phyloP scores from a whole-genome alignment of 2,797 vertebrate species.

The Arvicola amphibius region DNA sequence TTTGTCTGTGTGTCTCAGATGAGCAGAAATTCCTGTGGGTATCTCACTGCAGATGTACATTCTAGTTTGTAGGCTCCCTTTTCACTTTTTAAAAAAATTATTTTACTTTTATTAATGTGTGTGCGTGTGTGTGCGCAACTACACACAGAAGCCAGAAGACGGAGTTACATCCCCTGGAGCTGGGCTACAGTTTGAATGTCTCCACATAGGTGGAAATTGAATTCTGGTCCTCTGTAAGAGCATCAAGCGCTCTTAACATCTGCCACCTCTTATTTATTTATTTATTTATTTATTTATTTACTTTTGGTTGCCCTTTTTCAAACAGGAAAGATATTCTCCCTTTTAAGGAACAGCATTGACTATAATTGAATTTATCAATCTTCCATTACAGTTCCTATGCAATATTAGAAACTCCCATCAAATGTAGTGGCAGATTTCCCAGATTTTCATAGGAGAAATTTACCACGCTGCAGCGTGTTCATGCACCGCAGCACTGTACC shows the following conservation, averaged over 20 bases:
- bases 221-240: neutral
- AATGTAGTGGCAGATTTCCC: neutral
- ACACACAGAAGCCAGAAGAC: neutral
- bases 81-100: neutral
- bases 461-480: neutral
- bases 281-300: neutral
- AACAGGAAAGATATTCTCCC: neutral
- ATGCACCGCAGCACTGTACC: accelerated
- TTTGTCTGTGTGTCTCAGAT: neutral
- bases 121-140: neutral
- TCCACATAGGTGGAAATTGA: neutral
- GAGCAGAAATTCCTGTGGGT: neutral
- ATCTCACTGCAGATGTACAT: neutral
- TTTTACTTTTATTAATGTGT: neutral
- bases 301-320: neutral
- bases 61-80: neutral
- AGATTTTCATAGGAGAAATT: neutral
- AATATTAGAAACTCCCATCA: neutral
- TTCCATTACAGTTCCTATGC: neutral
- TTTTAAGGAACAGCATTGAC: neutral
- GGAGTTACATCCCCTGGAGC: too few species aligned
- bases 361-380: neutral
- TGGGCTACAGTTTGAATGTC: neutral
- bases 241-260: neutral
- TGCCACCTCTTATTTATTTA: neutral